Evolutionary conservation across 2,113 vertebrate genomes (phyloP).

Genomic region (Cololabis saira): DNA sequence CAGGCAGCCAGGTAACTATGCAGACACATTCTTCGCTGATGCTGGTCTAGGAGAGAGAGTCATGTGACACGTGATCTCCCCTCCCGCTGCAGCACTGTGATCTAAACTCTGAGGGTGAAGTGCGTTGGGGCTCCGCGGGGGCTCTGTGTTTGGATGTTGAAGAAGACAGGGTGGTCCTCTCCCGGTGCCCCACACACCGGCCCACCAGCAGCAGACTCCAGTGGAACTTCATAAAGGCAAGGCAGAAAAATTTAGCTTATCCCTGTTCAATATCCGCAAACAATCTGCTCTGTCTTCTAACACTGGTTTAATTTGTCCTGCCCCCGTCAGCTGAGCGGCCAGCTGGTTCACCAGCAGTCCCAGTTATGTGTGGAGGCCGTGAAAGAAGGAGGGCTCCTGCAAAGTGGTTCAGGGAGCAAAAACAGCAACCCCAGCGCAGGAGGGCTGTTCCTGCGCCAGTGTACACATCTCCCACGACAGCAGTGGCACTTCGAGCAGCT

Average conservation of each 20-base stretch:
- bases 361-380: slow-evolving; percentile 87
- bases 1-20: slow-evolving; percentile 82
- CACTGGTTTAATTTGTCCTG: slow-evolving; percentile 19
- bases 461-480: slow-evolving; percentile 81
- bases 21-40: slow-evolving; percentile 3
- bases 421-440: slow-evolving; percentile 32
- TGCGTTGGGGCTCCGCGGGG: slow-evolving; percentile 73
- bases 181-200: slow-evolving; percentile 76
- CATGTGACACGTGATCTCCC: background rate
- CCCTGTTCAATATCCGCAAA: background rate
- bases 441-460: slow-evolving; percentile 76
- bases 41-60: background rate
- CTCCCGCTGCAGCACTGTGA: slow-evolving; percentile 82
- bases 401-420: background rate
- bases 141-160: slow-evolving; percentile 83
- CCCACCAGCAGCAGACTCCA: slow-evolving; percentile 66
- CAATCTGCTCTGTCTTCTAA: background rate
- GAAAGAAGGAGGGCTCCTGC: slow-evolving; percentile 49
- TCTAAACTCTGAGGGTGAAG: slow-evolving; percentile 81
- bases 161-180: slow-evolving; percentile 78
- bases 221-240: slow-evolving; percentile 87
- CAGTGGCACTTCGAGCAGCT: slow-evolving; percentile 86
- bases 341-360: slow-evolving; percentile 85
- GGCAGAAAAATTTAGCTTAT: background rate
- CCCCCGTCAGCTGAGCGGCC: slow-evolving; percentile 78